Evolutionary conservation across 2,797 vertebrate genomes (phyloP), one percentile per base, ranked within the genome.

Genomic region (Australoheros facetus): DNA sequence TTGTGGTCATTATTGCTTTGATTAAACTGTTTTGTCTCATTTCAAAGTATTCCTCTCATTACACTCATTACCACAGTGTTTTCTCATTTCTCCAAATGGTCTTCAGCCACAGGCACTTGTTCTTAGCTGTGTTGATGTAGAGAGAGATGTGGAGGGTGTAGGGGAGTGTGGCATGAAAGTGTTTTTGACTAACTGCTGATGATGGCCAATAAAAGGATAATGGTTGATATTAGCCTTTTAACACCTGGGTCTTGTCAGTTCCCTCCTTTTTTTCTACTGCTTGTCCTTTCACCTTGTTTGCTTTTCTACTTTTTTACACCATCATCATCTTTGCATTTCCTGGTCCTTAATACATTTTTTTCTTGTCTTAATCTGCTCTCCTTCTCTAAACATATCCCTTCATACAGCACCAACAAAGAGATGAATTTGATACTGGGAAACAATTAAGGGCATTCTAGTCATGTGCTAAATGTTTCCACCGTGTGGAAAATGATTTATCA

Each of bases 401-500:
- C 57, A 76, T 60, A 62, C 2, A 26, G 57, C 28, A 34, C 54
- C 56, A 75, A 64, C 79, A 37, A 79, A 82, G 51, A 85, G 56
- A 82, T 58, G 34, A 66, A 81, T 90, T 56, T 85, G 85, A 88
- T 90, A 66, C 73, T 51, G 69, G 75, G 78, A 87, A 90, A 87
- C 75, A 84, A 85, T 92, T 84, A 87, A 80, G 89, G 83, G 77
- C 54, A 56, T 73, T 56, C 51, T 51, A 32, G 84, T 5, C 7
- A 48, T 34, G 77, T 28, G 71, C 70, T 73, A 73, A 75, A 80
- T 64, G 80, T 77, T 79, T 85, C 82, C 71, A 78, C 48, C 60
- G 72, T 56, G 66, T 77, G 79, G 82, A 80, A 88, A 86, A 91
- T 87, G 81, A 93, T 93, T 82, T 75, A 92, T 89, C 85, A 60